phyloP scores from a whole-genome alignment of 2,797 vertebrate species.

The Lateolabrax maculatus region DNA sequence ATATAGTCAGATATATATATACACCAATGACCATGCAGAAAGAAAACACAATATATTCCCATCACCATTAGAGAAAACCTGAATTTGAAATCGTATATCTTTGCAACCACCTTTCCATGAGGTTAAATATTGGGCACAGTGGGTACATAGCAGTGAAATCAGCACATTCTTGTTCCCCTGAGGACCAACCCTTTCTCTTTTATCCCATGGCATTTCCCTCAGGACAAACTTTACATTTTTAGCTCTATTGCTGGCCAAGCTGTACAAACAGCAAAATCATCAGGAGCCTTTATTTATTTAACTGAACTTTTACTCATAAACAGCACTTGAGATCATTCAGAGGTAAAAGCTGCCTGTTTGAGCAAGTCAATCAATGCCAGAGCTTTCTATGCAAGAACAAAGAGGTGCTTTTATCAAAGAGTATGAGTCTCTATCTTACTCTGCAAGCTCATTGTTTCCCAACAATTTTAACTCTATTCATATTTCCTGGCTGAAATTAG shows the following conservation, averaged over 20 bases:
- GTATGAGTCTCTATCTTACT: neutral
- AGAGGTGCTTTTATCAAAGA: neutral
- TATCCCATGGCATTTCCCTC: neutral
- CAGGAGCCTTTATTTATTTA: neutral
- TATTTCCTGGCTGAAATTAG: neutral
- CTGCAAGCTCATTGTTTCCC: neutral
- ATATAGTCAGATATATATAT: neutral
- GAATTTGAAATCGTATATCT: neutral
- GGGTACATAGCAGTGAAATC: neutral
- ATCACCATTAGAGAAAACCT: neutral
- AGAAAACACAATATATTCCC: neutral
- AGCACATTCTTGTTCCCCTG: neutral
- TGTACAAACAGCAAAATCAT: neutral
- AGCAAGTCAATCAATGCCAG: constrained; percentile 8
- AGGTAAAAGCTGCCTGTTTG: constrained; percentile 2
- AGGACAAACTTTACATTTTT: neutral
- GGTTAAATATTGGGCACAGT: neutral
- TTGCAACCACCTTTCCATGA: neutral
- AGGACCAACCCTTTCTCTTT: neutral
- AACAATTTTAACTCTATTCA: neutral
- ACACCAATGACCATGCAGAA: neutral
- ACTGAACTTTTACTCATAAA: neutral
- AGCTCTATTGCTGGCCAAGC: neutral
- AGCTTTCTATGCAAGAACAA: neutral
- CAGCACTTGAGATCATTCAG: neutral